Evolutionary conservation across 1,140 invertebrate genomes (phyloP), one percentile per base, ranked within the genome.

Genomic region (Drosophila seguyi): DNA sequence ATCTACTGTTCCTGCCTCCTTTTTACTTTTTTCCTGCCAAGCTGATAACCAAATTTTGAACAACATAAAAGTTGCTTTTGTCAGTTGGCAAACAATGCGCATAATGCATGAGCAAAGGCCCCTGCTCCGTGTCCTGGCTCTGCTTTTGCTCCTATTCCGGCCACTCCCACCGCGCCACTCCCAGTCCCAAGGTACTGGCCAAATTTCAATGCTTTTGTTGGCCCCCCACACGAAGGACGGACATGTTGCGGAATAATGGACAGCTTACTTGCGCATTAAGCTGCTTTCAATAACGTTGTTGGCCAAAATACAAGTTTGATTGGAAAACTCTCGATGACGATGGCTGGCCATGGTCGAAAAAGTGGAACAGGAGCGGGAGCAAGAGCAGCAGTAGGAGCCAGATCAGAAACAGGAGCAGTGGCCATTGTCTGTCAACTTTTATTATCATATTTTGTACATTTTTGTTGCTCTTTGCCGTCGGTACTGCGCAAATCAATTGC

Each of bases 241-340:
- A 87, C 84, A 88, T 90, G 84, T 75, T 78, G 52, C 53, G 79
- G 84, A 84, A 88, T 88, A 88, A 88, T 90, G 84, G 84, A 88
- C 80, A 88, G 84, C 85, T 88, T 88, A 88, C 81, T 90, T 88
- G 76, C 68, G 84, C 81, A 88, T 88, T 88, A 88, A 90, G 84
- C 84, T 80, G 60, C 84, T 90, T 84, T 88, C 84, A 88, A 88
- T 88, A 88, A 84, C 73, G 68, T 68, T 75, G 76, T 72, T 75
- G 80, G 72, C 68, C 73, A 52, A 81, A 82, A 67, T 82, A 88
- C 85, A 88, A 90, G 79, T 90, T 88, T 88, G 84, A 88, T 88
- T 88, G 80, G 80, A 88, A 88, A 88, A 88, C 82, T 81, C 81
- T 59, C 69, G 62, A 68, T 68, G 44, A 20, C 59, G 39, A 45